Base-by-base conservation (phyloP, 1,140 invertebrate genomes). In the Scaptomyza pallida region DNA sequence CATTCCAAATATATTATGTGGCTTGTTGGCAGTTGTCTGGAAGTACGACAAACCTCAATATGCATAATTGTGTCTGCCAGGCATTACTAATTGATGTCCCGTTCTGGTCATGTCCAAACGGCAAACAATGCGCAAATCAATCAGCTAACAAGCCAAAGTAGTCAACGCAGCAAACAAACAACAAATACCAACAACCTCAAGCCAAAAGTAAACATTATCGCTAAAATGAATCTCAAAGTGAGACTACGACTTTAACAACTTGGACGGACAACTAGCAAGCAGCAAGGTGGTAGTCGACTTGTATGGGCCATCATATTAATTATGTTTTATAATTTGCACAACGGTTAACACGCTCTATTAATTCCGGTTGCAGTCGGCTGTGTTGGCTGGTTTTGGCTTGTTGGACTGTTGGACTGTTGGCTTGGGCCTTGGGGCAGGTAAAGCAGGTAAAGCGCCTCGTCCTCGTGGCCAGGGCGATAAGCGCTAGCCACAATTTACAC, bases 291-390 rank as follows among this genome's bases (percentile, higher is more conserved):
- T 30, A 30, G 23, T 16, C 21, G 40, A 23, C 41, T 21, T 51
- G 64, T 81, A 48, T 82, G 74, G 78, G 70, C 81, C 63, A 85
- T 83, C 81, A 81, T 86, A 88, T 88, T 88, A 88, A 88, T 88
- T 88, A 88, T 88, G 78, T 88, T 88, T n/a, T 88, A 82, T 88
- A 88, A 88, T 88, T 88, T 88, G 82, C 82, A 81, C 82, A 89
- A 89, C 85, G 85, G 85, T 89, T 89, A 89, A 85, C 80, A 89
- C 85, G 85, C 85, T 89, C 85, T 89, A 89, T 89, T 89, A 89
- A 89, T 85, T 89, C 75, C 61, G 67, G 37, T 47, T 64, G 60
- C 33, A 37, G 33, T 50, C 59, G 48, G 59, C 10, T 37, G 33
- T n/a, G 5, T 41, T 45, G 57, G 45, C 23, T 59, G 52, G 51